Evolutionary conservation across 2,797 vertebrate species (phyloP), one percentile per base, ranked within the genome.

Genomic region (Amblyopsis hoosieri): DNA sequence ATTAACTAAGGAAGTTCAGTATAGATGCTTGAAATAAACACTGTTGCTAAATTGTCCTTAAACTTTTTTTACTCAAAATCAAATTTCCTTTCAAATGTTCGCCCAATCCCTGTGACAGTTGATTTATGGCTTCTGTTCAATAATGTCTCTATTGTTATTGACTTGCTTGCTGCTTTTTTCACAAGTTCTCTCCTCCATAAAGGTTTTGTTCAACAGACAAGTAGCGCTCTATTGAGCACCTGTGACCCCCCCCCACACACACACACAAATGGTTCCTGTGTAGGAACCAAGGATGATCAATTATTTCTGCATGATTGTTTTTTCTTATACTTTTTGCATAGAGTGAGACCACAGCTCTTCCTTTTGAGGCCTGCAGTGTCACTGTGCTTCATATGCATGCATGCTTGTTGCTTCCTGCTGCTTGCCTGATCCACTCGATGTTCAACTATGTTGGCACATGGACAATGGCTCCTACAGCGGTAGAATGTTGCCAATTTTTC

Each of bases 391-490:
- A 78, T 68, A 69, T 83, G 89, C 90, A 87, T 90, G 88, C 76
- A 82, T 79, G 88, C 88, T 90, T 83, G 79, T 90, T 87, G 89
- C 86, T 89, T 87, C 80, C 79, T 64, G 86, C 88, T 76, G 83
- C 85, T 91, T 90, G 87, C 83, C 85, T 82, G 81, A 87, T 59
- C 80, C 75, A 76, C 81, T 82, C 82, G 87, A 86, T 90, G 88
- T 81, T 76, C 77, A 4, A 82, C 86, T 78, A 53, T 89, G 85
- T 83, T 83, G 68, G 64, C 81, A 80, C 86, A 75, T 80, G 85
- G 85, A 89, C 75, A 80, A 82, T 85, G 85, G 87, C 85, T 84
- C 70, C 87, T 81, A 80, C 87, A 79, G 80, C 82, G 81, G 75
- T 87, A 89, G 78, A 83, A 90, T 71, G 78, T 82, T 84, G 69